A percentile compares a stretch with the other conserved stretches of the same genome.
phyloP scores from a whole-genome alignment of 2,888 invertebrate species.

The Hybos culiciformis region DNA sequence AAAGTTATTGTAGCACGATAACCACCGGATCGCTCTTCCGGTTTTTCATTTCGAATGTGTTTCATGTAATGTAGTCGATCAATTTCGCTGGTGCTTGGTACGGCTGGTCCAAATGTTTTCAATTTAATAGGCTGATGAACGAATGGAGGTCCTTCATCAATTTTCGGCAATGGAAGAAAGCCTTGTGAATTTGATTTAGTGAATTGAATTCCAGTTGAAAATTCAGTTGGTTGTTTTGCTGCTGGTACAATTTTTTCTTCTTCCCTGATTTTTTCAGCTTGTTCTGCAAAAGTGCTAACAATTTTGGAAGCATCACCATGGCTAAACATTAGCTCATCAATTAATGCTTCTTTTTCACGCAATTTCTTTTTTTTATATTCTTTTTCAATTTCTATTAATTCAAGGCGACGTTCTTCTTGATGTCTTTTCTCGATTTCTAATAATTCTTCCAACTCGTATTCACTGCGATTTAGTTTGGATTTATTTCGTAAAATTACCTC shows the following conservation, averaged over 20 bases:
- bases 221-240: conserved; percentile 45
- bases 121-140: conserved; percentile 47
- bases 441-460: conserved; percentile 74
- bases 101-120: conserved; percentile 57
- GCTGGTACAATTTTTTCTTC: conserved; percentile 37
- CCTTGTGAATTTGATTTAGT: conserved; percentile 47
- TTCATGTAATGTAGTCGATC: conserved; percentile 52
- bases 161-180: conserved; percentile 53
- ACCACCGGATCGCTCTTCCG: conserved; percentile 73
- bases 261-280: conserved; percentile 50
- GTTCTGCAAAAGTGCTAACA: conserved; percentile 63
- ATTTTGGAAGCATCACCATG: conserved; percentile 81
- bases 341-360: conserved; percentile 77
- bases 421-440: conserved; percentile 67
- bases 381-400: conserved; percentile 46
- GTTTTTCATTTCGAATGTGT: conserved; percentile 60
- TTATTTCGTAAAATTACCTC: conserved; percentile 72
- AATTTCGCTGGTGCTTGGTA: conserved; percentile 52
- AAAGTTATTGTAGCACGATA: conserved; percentile 73
- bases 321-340: conserved; percentile 91
- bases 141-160: conserved; percentile 66
- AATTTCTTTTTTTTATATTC: conserved; percentile 70
- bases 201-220: conserved; percentile 78
- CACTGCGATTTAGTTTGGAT: conserved; percentile 60
- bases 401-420: conserved; percentile 58